These are phyloP conservation scores for Drosophila borealis DNA, from an alignment of 2,888 invertebrate species.

Conservation along the genomic window DNA sequence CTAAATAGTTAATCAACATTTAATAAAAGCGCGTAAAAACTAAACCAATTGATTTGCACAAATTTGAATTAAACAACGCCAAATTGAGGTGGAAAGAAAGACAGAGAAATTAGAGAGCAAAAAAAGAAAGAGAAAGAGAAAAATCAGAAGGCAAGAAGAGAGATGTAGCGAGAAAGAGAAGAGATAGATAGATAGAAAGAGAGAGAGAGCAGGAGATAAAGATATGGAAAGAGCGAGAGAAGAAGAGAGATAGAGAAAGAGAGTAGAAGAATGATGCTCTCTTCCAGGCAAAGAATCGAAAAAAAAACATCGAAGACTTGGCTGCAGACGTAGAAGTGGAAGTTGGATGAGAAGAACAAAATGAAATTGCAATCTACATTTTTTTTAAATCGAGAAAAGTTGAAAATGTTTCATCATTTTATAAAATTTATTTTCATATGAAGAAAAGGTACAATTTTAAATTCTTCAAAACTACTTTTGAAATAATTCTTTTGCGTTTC, in stretches of 20 bases:
- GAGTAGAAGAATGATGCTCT: not conserved
- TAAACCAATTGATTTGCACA: constrained; percentile 33
- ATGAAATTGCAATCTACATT: too few species aligned
- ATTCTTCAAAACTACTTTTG: too few species aligned
- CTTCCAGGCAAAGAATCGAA: too few species aligned
- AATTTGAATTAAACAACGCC: constrained; percentile 50
- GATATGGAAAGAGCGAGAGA: not conserved
- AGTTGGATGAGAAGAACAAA: too few species aligned
- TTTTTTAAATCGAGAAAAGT: too few species aligned
- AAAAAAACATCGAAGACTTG: too few species aligned
- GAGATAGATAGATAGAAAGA: not conserved
- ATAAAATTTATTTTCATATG: too few species aligned
- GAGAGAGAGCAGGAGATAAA: too few species aligned
- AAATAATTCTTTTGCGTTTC: too few species aligned
- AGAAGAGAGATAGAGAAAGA: not conserved
- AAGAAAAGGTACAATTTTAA: too few species aligned
- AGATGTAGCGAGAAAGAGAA: not conserved
- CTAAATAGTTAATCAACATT: constrained; percentile 53
- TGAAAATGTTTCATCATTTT: too few species aligned
- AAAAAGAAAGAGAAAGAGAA: not conserved
- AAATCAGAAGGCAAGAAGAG: not conserved
- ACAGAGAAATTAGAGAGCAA: not conserved
- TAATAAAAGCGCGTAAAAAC: constrained; percentile 39
- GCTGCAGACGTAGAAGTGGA: too few species aligned
- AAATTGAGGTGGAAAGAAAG: constrained; percentile 1